Evolutionary conservation across 2,888 invertebrate genomes (phyloP).

Genomic region (Eupithecia inturbata): DNA sequence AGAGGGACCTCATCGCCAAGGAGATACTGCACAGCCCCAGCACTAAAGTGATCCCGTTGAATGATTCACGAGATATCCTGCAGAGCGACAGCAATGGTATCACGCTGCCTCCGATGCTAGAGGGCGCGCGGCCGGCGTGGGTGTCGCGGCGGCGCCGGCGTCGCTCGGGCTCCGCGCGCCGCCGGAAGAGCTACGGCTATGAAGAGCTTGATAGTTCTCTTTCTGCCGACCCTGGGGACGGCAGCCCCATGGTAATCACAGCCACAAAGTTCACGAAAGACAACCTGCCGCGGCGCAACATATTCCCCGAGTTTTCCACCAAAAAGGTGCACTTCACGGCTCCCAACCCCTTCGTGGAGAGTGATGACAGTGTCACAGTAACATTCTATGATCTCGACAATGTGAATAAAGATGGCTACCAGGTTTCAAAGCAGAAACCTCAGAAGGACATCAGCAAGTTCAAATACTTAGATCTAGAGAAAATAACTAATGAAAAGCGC

Average conservation of each 20-base stretch:
- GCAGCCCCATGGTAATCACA: slow-evolving; percentile 79
- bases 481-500: slow-evolving; percentile 69
- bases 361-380: slow-evolving; percentile 79
- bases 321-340: slow-evolving; percentile 80
- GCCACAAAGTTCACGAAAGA: slow-evolving; percentile 78
- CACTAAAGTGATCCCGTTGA: slow-evolving; percentile 60
- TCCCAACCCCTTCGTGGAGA: slow-evolving; percentile 76
- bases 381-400: slow-evolving; percentile 78
- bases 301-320: slow-evolving; percentile 69
- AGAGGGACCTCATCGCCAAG: slow-evolving; percentile 74
- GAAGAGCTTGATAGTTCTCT: slow-evolving; percentile 85
- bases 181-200: slow-evolving; percentile 72
- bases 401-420: slow-evolving; percentile 60
- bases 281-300: slow-evolving; percentile 75
- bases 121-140: slow-evolving; percentile 53
- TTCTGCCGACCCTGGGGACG: slow-evolving; percentile 83
- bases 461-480: slow-evolving; percentile 75
- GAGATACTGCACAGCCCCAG: slow-evolving; percentile 75
- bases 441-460: slow-evolving; percentile 72
- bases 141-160: slow-evolving; percentile 62
- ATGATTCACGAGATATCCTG: slow-evolving; percentile 50
- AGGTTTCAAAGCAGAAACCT: slow-evolving; percentile 54
- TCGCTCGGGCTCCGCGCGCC: slow-evolving; percentile 61
- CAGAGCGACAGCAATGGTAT: slow-evolving; percentile 67
- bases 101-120: slow-evolving; percentile 71